Evolutionary conservation across 2,797 vertebrate species (phyloP), one percentile per base, ranked within the genome.

Genomic region (Orientallactaga sibirica): DNA sequence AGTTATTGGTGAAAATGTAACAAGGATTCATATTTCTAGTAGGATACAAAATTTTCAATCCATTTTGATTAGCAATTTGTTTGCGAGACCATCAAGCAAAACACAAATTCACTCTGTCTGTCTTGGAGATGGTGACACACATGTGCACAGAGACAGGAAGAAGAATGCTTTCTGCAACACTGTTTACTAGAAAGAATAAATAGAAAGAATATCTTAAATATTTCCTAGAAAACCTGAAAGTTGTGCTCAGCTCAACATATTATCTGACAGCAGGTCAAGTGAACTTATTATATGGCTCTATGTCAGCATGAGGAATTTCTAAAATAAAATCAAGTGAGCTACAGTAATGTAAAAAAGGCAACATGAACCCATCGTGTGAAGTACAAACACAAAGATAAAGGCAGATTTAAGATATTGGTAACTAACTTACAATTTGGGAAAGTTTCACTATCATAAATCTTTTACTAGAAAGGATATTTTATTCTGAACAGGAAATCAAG

Each of bases 401-500:
- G 61, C 24, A 71, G 22, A 88, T 85, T 84, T 80, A 88, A 37
- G 3, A 12, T 15, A 1, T 33, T 74, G 29, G 25, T 93, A 85
- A 62, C 48, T 48, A 48, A 48, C 48, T 7, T 48, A 48, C 8
- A 48, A 48, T 9, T 48, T 48, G 7, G 48, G 48, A 48, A 48
- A 48, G 7, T 48, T 48, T 48, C 48, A 7, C 48, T 2, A 22
- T 5, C 27, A 22, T 18, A 75, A 27, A 1, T 15, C 9, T 85
- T 48, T 91, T 93, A 70, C 8, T 20, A 91, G 64, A 15, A 18
- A 93, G 18, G 8, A n/a, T 73, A 4, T 68, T 92, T 90, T 43
- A 77, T 67, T 73, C 37, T 78, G 70, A 77, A 12, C 48, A 73
- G 70, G 68, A 78, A 79, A 48, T 70, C 55, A 58, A 29, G 18